These are phyloP conservation scores for Diaperis boleti DNA, from an alignment of 2,888 invertebrate species.

Conservation along the genomic window DNA sequence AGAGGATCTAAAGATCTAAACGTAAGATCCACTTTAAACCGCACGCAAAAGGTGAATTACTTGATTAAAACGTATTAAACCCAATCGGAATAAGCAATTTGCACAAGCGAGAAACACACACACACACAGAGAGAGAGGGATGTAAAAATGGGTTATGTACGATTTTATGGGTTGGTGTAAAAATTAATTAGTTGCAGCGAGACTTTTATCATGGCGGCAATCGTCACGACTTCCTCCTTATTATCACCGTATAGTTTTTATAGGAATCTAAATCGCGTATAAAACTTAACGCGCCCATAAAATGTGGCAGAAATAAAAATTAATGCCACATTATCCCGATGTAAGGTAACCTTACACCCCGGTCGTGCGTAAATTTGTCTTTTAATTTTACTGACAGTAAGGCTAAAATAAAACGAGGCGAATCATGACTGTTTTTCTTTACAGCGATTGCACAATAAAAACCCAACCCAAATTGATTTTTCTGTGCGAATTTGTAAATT, in stretches of 20 bases:
- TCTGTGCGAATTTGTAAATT: constrained; percentile 22
- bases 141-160: constrained; percentile 18
- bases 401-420: constrained; percentile 17
- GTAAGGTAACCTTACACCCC: constrained; percentile 34
- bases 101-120: too few relatives aligned
- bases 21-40: too few relatives aligned
- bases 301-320: constrained; percentile 36
- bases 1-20: too few relatives aligned
- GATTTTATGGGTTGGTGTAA: constrained; percentile 21
- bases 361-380: constrained; percentile 33
- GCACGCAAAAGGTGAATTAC: constrained; percentile 21
- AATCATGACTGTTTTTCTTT: constrained; percentile 8
- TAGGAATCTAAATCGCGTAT: constrained; percentile 40
- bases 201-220: constrained; percentile 37
- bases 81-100: constrained; percentile 8
- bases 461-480: constrained; percentile 28
- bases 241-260: constrained; percentile 40
- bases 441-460: constrained; percentile 7
- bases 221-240: constrained; percentile 41
- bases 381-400: constrained; percentile 38
- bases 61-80: constrained; percentile 21
- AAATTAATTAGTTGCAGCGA: constrained; percentile 38
- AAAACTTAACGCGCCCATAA: constrained; percentile 34
- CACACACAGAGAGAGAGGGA: constrained; percentile 7
- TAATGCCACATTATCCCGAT: constrained; percentile 32